Evolutionary conservation across 2,888 invertebrate species (phyloP).

Genomic region (Colletes collaris): DNA sequence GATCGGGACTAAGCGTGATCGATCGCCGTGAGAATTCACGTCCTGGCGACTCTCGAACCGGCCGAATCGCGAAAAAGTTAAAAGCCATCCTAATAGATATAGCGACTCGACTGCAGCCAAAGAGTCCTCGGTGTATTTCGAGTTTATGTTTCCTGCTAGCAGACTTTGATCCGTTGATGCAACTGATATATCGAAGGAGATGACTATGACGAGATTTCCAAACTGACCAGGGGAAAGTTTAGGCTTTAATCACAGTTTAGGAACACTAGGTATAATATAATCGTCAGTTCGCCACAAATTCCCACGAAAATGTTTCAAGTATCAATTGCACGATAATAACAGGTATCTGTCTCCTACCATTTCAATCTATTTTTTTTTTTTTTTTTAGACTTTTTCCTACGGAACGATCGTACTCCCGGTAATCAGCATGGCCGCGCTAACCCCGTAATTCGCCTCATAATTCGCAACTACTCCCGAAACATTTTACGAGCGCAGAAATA

Average conservation of each 20-base stretch:
- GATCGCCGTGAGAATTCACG: slow-evolving; percentile 70
- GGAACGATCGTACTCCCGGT: neutral
- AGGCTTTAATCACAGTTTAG: no score
- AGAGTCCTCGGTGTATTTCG: slow-evolving; percentile 3
- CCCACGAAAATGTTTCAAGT: no score
- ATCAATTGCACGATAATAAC: neutral
- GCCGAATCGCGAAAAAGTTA: slow-evolving; percentile 51
- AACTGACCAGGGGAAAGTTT: no score
- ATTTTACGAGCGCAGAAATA: slow-evolving; percentile 21
- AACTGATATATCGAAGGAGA: neutral
- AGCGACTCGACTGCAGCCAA: slow-evolving; percentile 1
- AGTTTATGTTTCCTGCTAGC: neutral
- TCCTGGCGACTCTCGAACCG: slow-evolving; percentile 52
- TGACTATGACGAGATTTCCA: neutral
- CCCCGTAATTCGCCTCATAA: slow-evolving; percentile 34
- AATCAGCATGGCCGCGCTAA: neutral
- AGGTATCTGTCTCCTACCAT: neutral
- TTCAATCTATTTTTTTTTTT: neutral
- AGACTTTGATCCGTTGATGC: neutral
- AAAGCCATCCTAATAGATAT: slow-evolving; percentile 31
- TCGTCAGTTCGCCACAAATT: no score
- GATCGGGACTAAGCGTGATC: slow-evolving; percentile 73
- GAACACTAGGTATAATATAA: no score
- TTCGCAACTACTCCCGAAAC: slow-evolving; percentile 36
- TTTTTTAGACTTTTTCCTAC: neutral